Evolutionary conservation across 2,797 vertebrate genomes (phyloP).

Genomic region (Buphagus erythrorhynchus): DNA sequence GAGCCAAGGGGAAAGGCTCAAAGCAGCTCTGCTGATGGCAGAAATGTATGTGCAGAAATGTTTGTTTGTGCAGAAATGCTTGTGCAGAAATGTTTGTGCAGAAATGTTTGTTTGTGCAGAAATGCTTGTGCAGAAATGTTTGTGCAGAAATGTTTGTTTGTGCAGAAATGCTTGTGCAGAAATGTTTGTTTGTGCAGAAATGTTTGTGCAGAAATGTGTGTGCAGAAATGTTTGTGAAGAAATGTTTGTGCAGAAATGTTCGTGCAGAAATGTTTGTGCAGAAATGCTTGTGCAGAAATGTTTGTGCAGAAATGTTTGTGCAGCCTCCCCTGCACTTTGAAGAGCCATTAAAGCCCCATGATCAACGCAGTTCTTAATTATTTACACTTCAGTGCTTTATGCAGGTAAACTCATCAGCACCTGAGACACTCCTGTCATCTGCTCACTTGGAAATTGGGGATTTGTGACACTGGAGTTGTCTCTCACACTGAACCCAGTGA

Average conservation of each 20-base stretch:
- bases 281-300: not conserved
- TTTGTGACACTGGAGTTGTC: not conserved
- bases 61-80: no score
- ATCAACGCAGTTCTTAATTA: not conserved
- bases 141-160: no score
- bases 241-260: no score
- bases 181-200: no score
- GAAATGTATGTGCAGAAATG: not conserved
- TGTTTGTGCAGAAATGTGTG: no score
- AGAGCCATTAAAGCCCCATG: not conserved
- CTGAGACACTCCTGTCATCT: not conserved
- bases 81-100: no score
- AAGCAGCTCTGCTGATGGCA: not conserved
- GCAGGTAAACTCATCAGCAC: not conserved
- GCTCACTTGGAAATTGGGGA: not conserved
- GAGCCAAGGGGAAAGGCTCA: not conserved
- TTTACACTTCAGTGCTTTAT: not conserved
- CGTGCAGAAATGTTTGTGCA: no score
- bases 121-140: no score
- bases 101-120: no score
- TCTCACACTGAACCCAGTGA: not conserved
- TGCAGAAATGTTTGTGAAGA: no score
- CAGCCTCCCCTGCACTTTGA: not conserved
- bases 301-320: not conserved
- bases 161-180: no score